Conservation (phyloP, 37 sponge, comb jelly and placozoan genomes). For the Aplysina aerophoba region DNA sequence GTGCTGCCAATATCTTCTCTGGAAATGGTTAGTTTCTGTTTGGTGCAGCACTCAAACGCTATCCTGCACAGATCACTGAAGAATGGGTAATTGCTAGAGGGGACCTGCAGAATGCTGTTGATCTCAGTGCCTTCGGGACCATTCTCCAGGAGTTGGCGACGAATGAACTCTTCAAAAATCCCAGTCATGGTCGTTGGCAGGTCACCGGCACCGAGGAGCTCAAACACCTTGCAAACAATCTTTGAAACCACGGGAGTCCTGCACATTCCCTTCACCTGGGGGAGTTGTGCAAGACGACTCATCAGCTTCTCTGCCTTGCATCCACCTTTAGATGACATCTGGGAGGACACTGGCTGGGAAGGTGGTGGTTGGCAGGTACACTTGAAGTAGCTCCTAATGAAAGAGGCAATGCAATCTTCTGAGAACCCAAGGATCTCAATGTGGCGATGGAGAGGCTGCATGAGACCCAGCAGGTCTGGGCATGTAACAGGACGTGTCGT, state of each 20-base stretch:
- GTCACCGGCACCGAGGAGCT: neutral
- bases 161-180: neutral
- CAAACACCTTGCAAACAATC: conserved; percentile 8
- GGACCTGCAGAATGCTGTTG: neutral
- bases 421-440: conserved; percentile 24
- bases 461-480: conserved; percentile 11
- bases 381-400: neutral
- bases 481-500: conserved; percentile 2
- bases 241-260: conserved; percentile 1
- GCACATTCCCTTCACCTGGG: neutral
- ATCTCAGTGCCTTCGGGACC: neutral
- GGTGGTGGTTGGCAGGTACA: too few relatives aligned
- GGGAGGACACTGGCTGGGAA: too few relatives aligned
- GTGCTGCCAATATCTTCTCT: neutral
- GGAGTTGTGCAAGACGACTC: too few relatives aligned
- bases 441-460: neutral
- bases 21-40: neutral
- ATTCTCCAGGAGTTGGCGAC: neutral
- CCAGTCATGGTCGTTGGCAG: conserved; percentile 1
- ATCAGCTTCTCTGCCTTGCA: neutral
- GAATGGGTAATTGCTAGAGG: neutral
- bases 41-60: neutral
- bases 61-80: neutral
- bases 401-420: neutral
- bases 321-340: too few relatives aligned